These are phyloP conservation scores for Tetraodon nigroviridis DNA, from an alignment of 2,113 vertebrate species.

Conservation along the genomic window DNA sequence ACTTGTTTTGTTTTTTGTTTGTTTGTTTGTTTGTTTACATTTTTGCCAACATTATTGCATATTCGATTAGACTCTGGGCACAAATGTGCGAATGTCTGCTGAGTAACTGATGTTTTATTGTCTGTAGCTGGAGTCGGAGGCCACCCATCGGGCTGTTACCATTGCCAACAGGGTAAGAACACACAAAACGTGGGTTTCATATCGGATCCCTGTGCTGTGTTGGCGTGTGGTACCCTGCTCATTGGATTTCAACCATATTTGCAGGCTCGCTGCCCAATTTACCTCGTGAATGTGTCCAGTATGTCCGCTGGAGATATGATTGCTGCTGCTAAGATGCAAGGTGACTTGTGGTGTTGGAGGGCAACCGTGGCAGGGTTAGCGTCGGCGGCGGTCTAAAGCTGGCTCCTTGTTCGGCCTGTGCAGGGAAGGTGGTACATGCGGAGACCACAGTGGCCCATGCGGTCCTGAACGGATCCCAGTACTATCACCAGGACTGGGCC, in stretches of 20 bases:
- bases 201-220: background rate
- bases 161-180: constrained; percentile 90
- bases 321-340: constrained; percentile 92
- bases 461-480: constrained; percentile 90
- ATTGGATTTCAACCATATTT: background rate
- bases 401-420: background rate
- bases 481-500: constrained; percentile 97
- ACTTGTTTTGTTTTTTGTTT: background rate
- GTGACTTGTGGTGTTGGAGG: constrained; percentile 58
- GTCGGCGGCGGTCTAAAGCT: background rate
- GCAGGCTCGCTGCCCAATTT: constrained; percentile 90
- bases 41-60: background rate
- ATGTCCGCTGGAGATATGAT: constrained; percentile 90
- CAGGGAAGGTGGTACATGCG: constrained; percentile 89
- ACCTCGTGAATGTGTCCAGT: constrained; percentile 94
- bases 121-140: constrained; percentile 90
- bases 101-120: background rate
- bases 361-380: background rate
- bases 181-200: background rate
- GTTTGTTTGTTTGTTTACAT: background rate
- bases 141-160: constrained; percentile 90
- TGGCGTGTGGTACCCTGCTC: background rate
- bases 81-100: background rate
- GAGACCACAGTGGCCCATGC: constrained; percentile 93
- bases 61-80: no score